Percentiles rank a stretch among this genome's conserved stretches.
Conservation (phyloP, 2,113 vertebrate genomes). For the Bos javanicus region DNA sequence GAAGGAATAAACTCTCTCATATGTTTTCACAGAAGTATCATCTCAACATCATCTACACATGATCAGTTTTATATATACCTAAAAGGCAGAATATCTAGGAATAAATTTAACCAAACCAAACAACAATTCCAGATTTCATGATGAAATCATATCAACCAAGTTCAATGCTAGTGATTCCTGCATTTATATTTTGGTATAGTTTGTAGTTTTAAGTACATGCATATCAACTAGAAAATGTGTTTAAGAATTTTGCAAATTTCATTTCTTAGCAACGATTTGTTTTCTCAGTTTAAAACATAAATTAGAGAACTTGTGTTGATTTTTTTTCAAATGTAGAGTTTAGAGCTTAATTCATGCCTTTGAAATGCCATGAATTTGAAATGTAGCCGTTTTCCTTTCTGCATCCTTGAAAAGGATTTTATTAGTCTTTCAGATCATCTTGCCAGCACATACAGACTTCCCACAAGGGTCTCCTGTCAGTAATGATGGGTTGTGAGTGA, state of each 20-base stretch:
- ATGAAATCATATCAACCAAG: conserved; percentile 15
- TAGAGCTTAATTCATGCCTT: conserved; percentile 70
- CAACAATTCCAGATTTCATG: conserved; percentile 13
- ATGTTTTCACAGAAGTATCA: conserved; percentile 8
- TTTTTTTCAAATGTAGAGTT: conserved; percentile 57
- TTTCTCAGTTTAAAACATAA: conserved; percentile 72
- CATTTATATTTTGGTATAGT: conserved; percentile 53
- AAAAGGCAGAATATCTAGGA: conserved; percentile 31
- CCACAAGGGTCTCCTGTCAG: conserved; percentile 47
- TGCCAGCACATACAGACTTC: conserved; percentile 48
- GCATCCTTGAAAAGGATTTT: conserved; percentile 67
- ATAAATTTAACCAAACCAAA: conserved; percentile 42
- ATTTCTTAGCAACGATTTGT: conserved; percentile 75
- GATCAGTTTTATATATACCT: not conserved
- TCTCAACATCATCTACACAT: conserved; percentile 11
- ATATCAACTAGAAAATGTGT: conserved; percentile 64
- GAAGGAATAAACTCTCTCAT: not conserved
- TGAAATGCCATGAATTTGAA: conserved; percentile 74
- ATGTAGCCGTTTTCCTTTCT: conserved; percentile 66
- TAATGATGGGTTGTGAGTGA: conserved; percentile 9
- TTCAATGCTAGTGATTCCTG: conserved; percentile 43
- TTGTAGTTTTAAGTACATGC: conserved; percentile 58
- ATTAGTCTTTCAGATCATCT: conserved; percentile 69
- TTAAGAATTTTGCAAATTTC: conserved; percentile 69
- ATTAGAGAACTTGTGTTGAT: conserved; percentile 68